Evolutionary conservation across 2,113 vertebrate genomes (phyloP).

Genomic region (Gopherus flavomarginatus): DNA sequence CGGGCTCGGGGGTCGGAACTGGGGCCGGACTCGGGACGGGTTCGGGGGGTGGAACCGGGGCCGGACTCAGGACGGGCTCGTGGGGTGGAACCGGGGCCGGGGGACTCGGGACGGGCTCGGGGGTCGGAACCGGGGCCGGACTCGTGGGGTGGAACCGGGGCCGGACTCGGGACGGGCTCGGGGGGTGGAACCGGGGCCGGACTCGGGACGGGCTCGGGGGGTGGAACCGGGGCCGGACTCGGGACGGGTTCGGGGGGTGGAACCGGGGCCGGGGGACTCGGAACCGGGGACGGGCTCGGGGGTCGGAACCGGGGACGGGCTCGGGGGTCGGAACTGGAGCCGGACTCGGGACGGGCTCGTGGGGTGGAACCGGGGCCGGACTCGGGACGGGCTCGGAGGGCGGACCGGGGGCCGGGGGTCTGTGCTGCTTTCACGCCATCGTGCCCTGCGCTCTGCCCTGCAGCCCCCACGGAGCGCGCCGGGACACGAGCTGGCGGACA

Average conservation of each 20-base stretch:
- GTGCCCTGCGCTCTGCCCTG: background rate
- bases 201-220: too few species aligned
- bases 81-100: background rate
- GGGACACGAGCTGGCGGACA: slow-evolving; percentile 84
- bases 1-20: too few species aligned
- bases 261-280: background rate
- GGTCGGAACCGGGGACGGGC: background rate
- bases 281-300: background rate
- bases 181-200: background rate
- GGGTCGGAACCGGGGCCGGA: too few species aligned
- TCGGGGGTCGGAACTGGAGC: background rate
- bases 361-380: background rate
- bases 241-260: too few species aligned
- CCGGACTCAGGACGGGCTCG: background rate
- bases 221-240: background rate
- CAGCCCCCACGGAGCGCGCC: slow-evolving; percentile 83
- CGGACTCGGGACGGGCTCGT: background rate
- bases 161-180: background rate
- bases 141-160: background rate
- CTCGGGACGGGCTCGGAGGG: background rate
- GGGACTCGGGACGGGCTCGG: too few species aligned
- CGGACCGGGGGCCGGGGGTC: background rate
- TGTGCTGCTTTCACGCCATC: background rate
- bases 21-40: too few species aligned
- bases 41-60: background rate